phyloP scores from a whole-genome alignment of 2,113 vertebrate genomes.

The Alethe diademata region DNA sequence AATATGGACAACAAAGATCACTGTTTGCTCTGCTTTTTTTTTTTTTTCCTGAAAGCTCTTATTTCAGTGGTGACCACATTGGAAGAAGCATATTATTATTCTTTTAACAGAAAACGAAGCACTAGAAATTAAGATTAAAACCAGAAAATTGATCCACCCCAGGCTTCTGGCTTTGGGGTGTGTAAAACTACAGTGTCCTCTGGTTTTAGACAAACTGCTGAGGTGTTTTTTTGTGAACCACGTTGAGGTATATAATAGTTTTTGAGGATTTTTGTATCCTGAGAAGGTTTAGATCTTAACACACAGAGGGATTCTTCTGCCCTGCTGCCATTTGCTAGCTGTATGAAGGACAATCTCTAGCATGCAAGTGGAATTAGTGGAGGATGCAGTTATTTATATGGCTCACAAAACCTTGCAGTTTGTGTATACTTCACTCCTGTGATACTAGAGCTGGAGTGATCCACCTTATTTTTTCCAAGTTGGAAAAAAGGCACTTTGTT shows the following conservation, averaged over 20 bases:
- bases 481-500: neutral
- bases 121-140: neutral
- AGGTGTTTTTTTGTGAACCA: neutral
- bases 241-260: accelerated
- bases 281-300: neutral
- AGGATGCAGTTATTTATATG: neutral
- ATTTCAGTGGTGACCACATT: neutral
- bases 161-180: neutral
- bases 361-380: neutral
- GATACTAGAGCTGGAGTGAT: neutral
- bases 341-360: neutral
- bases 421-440: neutral
- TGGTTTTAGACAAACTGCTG: neutral
- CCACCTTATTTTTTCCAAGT: neutral
- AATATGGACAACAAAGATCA: neutral
- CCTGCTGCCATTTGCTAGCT: neutral
- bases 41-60: neutral
- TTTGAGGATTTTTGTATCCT: neutral
- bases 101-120: neutral
- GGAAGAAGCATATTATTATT: neutral
- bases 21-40: neutral
- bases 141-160: neutral
- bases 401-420: neutral
- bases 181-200: neutral
- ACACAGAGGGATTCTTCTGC: neutral